Conservation (phyloP, 2,797 vertebrate species). For the Novumbra hubbsi region DNA sequence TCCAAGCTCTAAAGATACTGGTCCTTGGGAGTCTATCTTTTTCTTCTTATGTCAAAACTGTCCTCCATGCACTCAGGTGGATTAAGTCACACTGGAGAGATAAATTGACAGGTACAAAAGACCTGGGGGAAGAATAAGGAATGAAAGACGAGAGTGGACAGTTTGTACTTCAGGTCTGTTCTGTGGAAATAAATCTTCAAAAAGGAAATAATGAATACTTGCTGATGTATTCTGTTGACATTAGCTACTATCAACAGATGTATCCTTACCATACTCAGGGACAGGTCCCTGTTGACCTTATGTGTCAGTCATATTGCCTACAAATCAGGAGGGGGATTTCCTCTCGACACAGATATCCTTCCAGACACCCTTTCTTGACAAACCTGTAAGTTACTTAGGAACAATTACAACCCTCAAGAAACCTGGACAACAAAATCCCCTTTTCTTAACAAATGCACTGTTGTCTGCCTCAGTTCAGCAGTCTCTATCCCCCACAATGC, state of each 20-base stretch:
- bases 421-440: not conserved
- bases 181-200: not conserved
- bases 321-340: not conserved
- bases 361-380: not conserved
- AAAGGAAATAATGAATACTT: not conserved
- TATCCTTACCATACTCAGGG: not conserved
- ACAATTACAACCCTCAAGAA: not conserved
- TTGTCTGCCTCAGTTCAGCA: not conserved
- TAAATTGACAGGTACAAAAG: slow-evolving; percentile 68
- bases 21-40: slow-evolving; percentile 67
- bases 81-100: slow-evolving; percentile 67
- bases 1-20: slow-evolving; percentile 65
- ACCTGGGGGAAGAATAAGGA: slow-evolving; percentile 59
- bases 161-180: not conserved
- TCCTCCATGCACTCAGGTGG: slow-evolving; percentile 75
- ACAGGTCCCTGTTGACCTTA: not conserved
- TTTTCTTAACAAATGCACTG: not conserved
- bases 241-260: not conserved
- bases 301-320: not conserved
- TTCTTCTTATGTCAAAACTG: slow-evolving; percentile 74
- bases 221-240: not conserved
- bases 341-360: not conserved
- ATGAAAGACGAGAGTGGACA: slow-evolving; percentile 52
- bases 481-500: not conserved
- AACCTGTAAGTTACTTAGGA: not conserved